phyloP scores from a whole-genome alignment of 2,797 vertebrate species.

The Enteromius unitaeniatus region DNA sequence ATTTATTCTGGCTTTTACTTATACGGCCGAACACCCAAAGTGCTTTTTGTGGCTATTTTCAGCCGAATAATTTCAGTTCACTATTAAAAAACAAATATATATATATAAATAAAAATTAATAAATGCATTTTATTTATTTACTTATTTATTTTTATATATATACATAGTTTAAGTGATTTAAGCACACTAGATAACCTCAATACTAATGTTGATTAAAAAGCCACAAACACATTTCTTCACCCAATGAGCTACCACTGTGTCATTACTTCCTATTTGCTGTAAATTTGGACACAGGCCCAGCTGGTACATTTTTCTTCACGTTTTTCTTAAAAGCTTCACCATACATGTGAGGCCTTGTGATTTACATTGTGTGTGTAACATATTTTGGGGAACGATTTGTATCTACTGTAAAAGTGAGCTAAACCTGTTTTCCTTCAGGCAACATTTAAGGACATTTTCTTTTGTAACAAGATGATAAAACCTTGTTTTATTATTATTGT shows the following conservation, averaged over 20 bases:
- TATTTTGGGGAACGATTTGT: neutral
- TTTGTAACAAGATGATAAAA: neutral
- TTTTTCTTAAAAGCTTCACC: slow-evolving; percentile 1
- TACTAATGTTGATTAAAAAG: too few relatives aligned
- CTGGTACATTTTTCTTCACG: neutral
- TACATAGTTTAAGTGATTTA: too few relatives aligned
- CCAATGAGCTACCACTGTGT: neutral
- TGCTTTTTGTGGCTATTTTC: too few relatives aligned
- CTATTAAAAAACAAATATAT: too few relatives aligned
- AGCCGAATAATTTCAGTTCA: too few relatives aligned
- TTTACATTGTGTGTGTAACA: slow-evolving; percentile 7
- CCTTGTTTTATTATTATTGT: neutral
- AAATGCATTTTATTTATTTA: too few relatives aligned
- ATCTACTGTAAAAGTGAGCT: neutral
- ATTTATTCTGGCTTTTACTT: too few relatives aligned
- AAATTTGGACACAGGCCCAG: neutral
- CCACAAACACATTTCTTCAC: neutral
- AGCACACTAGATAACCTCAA: too few relatives aligned
- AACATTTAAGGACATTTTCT: neutral
- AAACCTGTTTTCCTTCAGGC: neutral
- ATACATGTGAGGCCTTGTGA: slow-evolving; percentile 38
- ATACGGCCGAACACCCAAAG: too few relatives aligned
- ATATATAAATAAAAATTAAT: too few relatives aligned
- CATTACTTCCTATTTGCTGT: neutral
- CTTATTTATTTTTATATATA: too few relatives aligned